Evolutionary conservation across 2,888 invertebrate genomes (phyloP).

Genomic region (Tolmerus cingulatus): DNA sequence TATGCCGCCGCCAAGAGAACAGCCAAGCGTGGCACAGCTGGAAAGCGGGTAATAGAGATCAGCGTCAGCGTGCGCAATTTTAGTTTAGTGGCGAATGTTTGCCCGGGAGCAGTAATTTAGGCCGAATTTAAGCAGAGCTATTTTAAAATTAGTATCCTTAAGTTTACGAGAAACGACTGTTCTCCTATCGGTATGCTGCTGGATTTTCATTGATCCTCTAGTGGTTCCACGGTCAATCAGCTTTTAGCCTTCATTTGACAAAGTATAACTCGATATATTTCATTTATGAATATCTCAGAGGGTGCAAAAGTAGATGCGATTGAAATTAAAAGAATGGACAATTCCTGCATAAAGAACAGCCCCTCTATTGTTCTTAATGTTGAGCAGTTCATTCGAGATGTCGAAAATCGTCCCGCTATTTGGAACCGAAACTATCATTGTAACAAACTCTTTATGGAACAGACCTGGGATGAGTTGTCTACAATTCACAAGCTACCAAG

Average conservation of each 20-base stretch:
- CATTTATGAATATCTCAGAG: neutral
- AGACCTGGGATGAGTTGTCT: slow-evolving; percentile 63
- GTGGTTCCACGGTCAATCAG: slow-evolving; percentile 35
- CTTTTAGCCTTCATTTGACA: slow-evolving; percentile 3
- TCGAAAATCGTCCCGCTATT: slow-evolving; percentile 62
- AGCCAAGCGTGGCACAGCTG: slow-evolving; percentile 38
- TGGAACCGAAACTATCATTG: slow-evolving; percentile 64
- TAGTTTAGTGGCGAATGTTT: slow-evolving; percentile 18
- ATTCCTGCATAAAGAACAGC: slow-evolving; percentile 51
- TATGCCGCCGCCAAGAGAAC: slow-evolving; percentile 11
- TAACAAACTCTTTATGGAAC: slow-evolving; percentile 62
- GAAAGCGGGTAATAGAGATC: slow-evolving; percentile 20
- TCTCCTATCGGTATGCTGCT: neutral
- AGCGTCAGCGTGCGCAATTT: neutral
- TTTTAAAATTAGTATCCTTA: neutral
- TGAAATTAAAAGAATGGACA: neutral
- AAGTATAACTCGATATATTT: slow-evolving; percentile 8
- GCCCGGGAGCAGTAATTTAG: neutral
- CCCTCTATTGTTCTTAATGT: slow-evolving; percentile 61
- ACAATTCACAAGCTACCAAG: slow-evolving; percentile 60
- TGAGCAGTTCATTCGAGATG: slow-evolving; percentile 62
- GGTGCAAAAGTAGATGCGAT: slow-evolving; percentile 9
- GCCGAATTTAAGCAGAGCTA: neutral
- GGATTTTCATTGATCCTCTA: neutral
- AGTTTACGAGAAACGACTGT: neutral